phyloP scores from a whole-genome alignment of 2,797 vertebrate genomes.

The Tympanoctomys barrerae region DNA sequence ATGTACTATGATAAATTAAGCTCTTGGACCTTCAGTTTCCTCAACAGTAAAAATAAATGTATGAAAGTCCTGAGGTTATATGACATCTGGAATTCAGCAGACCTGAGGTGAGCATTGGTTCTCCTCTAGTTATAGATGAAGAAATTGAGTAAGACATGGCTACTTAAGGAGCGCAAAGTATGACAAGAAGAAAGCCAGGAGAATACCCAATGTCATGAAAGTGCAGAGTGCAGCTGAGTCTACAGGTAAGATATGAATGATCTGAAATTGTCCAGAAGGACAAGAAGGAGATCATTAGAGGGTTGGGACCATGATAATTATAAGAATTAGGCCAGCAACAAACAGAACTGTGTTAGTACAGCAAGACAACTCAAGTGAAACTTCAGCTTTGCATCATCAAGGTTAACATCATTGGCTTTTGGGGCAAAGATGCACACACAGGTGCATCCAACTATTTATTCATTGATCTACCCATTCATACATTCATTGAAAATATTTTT shows the following conservation, averaged over 20 bases:
- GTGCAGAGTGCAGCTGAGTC: background rate
- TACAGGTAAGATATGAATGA: background rate
- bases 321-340: background rate
- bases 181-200: background rate
- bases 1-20: background rate
- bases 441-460: background rate
- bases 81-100: background rate
- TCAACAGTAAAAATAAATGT: conserved; percentile 36
- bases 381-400: background rate
- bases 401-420: background rate
- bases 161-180: background rate
- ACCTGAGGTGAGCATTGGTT: background rate
- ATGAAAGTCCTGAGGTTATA: background rate
- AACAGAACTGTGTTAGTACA: background rate
- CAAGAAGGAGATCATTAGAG: background rate
- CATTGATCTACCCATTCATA: background rate
- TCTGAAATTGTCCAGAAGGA: background rate
- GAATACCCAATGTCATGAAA: background rate
- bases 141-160: background rate
- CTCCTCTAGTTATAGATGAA: background rate
- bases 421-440: background rate
- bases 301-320: background rate
- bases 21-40: conserved; percentile 43
- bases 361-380: background rate
- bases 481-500: background rate